These are phyloP conservation scores for Micropterix aruncella DNA, from an alignment of 2,888 invertebrate genomes.

Conservation along the genomic window DNA sequence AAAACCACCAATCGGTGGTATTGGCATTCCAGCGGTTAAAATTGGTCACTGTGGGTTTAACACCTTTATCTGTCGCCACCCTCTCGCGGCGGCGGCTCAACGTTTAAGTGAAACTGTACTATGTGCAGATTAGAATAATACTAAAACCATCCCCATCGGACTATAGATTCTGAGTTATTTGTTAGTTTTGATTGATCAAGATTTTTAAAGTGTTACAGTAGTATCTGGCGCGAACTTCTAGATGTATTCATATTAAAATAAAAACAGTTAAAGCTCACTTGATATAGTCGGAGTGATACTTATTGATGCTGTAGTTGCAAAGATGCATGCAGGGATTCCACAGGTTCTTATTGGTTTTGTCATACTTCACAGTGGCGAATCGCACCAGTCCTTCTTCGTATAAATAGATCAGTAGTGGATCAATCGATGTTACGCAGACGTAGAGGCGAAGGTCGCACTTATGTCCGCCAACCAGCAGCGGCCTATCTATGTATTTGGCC, in stretches of 20 bases:
- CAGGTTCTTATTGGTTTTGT: conserved; percentile 79
- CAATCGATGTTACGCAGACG: conserved; percentile 87
- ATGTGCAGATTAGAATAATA: too few species aligned
- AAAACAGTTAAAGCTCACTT: conserved; percentile 44
- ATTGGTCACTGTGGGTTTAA: too few species aligned
- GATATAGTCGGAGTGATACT: conserved; percentile 91
- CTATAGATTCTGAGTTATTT: background rate
- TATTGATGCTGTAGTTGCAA: conserved; percentile 97
- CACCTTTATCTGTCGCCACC: too few species aligned
- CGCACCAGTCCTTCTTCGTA: conserved; percentile 94
- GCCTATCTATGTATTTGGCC: conserved; percentile 78
- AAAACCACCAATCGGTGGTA: too few species aligned
- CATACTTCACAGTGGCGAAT: conserved; percentile 91
- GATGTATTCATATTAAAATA: too few species aligned
- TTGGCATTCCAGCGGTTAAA: too few species aligned
- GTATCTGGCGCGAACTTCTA: too few species aligned
- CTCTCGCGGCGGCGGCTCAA: too few species aligned
- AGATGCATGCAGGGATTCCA: conserved; percentile 96
- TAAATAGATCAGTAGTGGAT: conserved; percentile 86
- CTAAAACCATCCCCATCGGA: background rate
- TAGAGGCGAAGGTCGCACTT: conserved; percentile 95
- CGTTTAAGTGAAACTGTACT: background rate
- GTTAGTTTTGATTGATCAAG: background rate
- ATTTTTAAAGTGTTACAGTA: conserved; percentile 4
- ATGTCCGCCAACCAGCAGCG: conserved; percentile 79